Evolutionary conservation across 2,797 vertebrate genomes (phyloP).

Genomic region (Periophthalmus magnuspinnatus): DNA sequence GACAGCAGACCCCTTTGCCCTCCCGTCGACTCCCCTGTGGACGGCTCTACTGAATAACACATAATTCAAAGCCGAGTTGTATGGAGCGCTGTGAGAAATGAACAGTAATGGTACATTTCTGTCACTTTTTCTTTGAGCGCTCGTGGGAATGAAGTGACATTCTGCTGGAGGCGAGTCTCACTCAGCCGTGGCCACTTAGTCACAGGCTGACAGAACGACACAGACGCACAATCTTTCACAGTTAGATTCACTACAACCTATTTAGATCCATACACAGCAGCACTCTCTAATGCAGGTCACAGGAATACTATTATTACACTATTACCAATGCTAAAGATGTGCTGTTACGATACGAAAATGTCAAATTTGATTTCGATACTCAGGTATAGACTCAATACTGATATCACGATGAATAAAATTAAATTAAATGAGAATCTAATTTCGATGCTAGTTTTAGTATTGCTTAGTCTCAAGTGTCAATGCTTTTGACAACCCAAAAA

Average conservation of each 20-base stretch:
- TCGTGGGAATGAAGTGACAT: slow-evolving; percentile 3
- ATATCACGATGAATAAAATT: too few species aligned
- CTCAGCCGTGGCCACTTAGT: slow-evolving; percentile 8
- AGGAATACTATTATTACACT: too few species aligned
- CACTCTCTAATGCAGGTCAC: background rate
- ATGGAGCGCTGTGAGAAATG: background rate
- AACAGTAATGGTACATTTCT: background rate
- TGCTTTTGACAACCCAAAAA: too few species aligned
- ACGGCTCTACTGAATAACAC: background rate
- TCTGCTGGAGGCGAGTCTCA: background rate
- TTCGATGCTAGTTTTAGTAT: too few species aligned
- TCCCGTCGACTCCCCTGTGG: too few species aligned
- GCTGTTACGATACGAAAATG: too few species aligned
- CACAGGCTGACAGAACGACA: background rate
- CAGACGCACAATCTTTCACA: slow-evolving; percentile 7
- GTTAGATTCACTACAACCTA: background rate
- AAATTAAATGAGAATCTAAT: too few species aligned
- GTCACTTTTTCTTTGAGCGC: background rate
- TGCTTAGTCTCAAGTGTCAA: too few species aligned
- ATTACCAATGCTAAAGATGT: too few species aligned
- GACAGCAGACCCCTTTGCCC: too few species aligned
- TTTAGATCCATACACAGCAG: background rate
- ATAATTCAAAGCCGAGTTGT: background rate
- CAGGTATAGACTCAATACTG: too few species aligned
- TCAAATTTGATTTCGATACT: too few species aligned